phyloP scores from a whole-genome alignment of 2,888 invertebrate species.

The Pseudococcus viburni region DNA sequence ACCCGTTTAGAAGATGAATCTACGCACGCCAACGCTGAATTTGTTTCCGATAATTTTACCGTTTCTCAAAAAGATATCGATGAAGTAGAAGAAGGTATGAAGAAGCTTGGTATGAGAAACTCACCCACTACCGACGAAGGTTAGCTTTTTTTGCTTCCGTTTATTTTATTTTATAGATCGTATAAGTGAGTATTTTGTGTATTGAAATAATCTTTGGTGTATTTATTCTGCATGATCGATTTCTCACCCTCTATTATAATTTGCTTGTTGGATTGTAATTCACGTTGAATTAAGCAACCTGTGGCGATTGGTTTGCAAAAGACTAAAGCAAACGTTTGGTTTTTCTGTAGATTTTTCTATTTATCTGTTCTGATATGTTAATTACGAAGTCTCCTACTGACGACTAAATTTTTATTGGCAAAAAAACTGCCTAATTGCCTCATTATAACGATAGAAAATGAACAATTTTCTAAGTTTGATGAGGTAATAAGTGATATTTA shows the following conservation, averaged over 20 bases:
- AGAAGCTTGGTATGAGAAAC: conserved; percentile 78
- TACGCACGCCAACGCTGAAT: conserved; percentile 76
- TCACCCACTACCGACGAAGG: conserved; percentile 73
- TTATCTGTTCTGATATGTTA: not conserved
- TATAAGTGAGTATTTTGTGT: not conserved
- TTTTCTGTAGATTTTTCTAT: not conserved
- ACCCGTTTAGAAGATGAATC: conserved; percentile 45
- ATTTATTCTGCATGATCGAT: not conserved
- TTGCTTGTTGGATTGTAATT: not conserved
- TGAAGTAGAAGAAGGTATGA: conserved; percentile 84
- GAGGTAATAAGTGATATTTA: conserved; percentile 2
- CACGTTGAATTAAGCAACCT: not conserved
- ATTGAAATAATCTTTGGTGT: not conserved
- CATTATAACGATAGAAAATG: not conserved
- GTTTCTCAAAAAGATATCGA: conserved; percentile 78
- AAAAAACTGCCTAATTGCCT: not conserved
- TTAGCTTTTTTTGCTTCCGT: conserved; percentile 48
- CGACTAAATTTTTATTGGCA: not conserved
- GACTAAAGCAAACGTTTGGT: not conserved
- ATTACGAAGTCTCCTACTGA: not conserved
- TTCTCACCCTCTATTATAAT: not conserved
- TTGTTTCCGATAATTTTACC: conserved; percentile 84
- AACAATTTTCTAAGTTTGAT: not conserved
- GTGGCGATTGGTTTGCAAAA: not conserved
- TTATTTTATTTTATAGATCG: not conserved